Percentiles rank a stretch among this genome's conserved stretches.
Conservation (phyloP, 2,113 vertebrate genomes). For the Sphaerodactylus townsendi region DNA sequence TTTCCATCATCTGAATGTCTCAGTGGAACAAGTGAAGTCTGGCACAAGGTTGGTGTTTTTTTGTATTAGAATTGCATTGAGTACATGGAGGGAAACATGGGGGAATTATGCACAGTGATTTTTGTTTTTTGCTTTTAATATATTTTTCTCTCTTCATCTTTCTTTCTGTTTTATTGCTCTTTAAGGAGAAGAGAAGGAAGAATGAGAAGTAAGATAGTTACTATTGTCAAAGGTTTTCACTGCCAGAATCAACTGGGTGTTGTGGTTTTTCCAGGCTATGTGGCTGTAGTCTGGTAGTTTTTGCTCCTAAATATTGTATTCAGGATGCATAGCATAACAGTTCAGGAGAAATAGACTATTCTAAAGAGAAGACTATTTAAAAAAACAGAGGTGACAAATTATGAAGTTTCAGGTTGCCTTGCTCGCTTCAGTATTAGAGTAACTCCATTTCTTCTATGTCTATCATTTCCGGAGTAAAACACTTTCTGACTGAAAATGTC, state of each 20-base stretch:
- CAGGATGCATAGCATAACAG: neutral
- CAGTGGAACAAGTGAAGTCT: neutral
- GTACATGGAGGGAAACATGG: neutral
- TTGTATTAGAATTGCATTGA: neutral
- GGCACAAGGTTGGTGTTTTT: slow-evolving; percentile 2
- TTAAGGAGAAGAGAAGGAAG: neutral
- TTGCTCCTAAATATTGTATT: neutral
- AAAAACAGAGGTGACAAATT: too few relatives aligned
- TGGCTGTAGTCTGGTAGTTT: too few relatives aligned
- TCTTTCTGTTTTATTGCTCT: neutral
- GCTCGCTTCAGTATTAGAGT: too few relatives aligned
- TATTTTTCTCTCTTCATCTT: neutral
- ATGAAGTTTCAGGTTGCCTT: too few relatives aligned
- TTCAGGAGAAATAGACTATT: too few relatives aligned
- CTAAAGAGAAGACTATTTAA: too few relatives aligned
- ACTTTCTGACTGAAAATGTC: too few relatives aligned
- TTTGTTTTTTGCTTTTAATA: neutral
- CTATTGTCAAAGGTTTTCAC: too few relatives aligned
- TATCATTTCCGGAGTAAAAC: too few relatives aligned
- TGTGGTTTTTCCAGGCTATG: too few relatives aligned
- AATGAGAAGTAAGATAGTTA: neutral
- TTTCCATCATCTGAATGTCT: neutral
- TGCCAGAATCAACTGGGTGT: too few relatives aligned
- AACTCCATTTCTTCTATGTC: too few relatives aligned
- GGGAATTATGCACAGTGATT: neutral